These are phyloP conservation scores for Chionoecetes opilio DNA, from an alignment of 1,140 invertebrate genomes.

Conservation along the genomic window DNA sequence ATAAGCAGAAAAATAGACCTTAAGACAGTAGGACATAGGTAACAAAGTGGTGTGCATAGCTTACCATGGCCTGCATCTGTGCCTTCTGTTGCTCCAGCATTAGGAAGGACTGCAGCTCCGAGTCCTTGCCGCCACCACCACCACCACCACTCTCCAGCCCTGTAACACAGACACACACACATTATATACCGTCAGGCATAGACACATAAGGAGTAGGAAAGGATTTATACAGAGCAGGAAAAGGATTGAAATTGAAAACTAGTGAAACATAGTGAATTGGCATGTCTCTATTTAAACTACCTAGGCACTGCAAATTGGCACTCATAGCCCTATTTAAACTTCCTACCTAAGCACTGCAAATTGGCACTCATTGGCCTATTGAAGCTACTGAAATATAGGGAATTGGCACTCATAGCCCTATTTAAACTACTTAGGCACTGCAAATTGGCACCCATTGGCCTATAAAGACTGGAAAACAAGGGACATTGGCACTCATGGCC, in stretches of 20 bases:
- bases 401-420: no score
- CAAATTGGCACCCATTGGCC: no score
- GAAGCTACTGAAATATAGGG: no score
- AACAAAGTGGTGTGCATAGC: neutral
- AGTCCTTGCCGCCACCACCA: constrained; percentile 41
- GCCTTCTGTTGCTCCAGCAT: constrained; percentile 68
- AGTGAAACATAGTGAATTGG: neutral
- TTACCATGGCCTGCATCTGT: constrained; percentile 69
- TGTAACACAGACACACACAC: no score
- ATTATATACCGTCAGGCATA: no score
- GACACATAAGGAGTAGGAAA: neutral
- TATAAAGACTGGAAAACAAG: no score
- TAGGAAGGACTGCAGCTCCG: constrained; percentile 63
- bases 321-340: neutral
- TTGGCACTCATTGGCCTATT: no score
- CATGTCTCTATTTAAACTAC: no score
- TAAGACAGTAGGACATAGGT: neutral
- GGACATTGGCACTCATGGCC: no score
- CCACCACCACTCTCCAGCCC: constrained; percentile 53
- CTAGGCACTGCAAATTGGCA: no score
- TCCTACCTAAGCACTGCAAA: neutral
- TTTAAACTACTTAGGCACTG: no score
- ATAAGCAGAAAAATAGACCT: neutral
- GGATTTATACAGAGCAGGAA: neutral
- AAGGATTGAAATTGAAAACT: neutral